Evolutionary conservation across 2,888 invertebrate species (phyloP).

Genomic region (Papilio elwesi): DNA sequence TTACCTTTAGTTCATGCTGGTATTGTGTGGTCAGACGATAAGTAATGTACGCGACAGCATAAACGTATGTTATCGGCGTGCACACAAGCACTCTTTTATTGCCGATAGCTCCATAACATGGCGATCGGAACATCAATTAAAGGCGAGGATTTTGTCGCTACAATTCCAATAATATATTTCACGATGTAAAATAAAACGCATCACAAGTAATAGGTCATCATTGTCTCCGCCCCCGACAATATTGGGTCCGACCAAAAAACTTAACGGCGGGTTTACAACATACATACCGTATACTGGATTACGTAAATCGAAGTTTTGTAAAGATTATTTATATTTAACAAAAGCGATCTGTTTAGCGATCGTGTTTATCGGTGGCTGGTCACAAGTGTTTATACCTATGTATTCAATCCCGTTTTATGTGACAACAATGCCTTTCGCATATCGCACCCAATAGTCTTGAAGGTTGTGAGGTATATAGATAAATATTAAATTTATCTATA

Average conservation of each 20-base stretch:
- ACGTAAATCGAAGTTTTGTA: conserved; percentile 2
- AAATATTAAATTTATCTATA: neutral
- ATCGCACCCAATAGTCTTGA: too few relatives aligned
- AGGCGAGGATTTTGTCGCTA: conserved; percentile 57
- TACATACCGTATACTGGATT: neutral
- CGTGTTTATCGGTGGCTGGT: neutral
- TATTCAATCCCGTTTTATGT: neutral
- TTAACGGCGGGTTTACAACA: conserved; percentile 4
- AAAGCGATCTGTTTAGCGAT: neutral
- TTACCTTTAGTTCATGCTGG: neutral
- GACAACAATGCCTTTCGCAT: neutral
- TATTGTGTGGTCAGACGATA: conserved; percentile 8
- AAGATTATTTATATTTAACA: conserved; percentile 11
- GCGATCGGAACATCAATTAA: conserved; percentile 65
- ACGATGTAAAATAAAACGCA: conserved; percentile 55
- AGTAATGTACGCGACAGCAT: conserved; percentile 10
- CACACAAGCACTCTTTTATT: conserved; percentile 51
- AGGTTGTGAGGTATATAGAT: too few relatives aligned
- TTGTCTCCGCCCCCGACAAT: conserved; percentile 47
- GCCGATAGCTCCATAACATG: conserved; percentile 60
- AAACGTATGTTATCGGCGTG: conserved; percentile 42
- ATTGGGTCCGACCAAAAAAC: conserved; percentile 48
- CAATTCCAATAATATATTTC: conserved; percentile 54
- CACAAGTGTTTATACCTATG: neutral
- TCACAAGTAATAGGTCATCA: conserved; percentile 55